A percentile compares a stretch with the other conserved stretches of the same genome.
phyloP scores from a whole-genome alignment of 2,888 invertebrate genomes.

The Tenthredo scrophulariae region DNA sequence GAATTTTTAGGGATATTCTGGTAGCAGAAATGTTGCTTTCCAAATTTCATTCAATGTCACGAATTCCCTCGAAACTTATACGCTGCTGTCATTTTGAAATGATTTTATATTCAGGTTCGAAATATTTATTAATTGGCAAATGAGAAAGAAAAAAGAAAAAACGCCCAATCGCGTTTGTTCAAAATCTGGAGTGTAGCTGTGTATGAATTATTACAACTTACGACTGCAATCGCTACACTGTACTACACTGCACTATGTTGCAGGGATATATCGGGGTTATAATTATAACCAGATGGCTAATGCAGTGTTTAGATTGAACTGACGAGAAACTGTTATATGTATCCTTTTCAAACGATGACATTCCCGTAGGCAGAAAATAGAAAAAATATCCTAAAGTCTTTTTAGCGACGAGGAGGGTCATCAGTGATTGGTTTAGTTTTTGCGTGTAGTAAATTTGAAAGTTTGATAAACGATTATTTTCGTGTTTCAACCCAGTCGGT shows the following conservation, averaged over 20 bases:
- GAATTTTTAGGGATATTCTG: neutral
- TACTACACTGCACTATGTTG: neutral
- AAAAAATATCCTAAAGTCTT: neutral
- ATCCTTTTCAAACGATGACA: slow-evolving; percentile 31
- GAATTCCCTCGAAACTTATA: neutral
- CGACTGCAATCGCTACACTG: neutral
- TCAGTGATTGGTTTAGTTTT: neutral
- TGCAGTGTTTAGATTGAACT: slow-evolving; percentile 35
- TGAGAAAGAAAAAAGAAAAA: neutral
- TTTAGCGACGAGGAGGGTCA: neutral
- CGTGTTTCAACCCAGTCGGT: neutral
- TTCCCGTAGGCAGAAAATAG: neutral
- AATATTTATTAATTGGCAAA: neutral
- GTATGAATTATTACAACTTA: slow-evolving; percentile 10
- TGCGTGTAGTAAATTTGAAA: neutral
- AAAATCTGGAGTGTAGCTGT: neutral
- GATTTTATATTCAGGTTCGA: neutral
- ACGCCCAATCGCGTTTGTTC: neutral
- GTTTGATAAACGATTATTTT: neutral
- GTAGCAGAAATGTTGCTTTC: too few species aligned
- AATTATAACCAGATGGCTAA: slow-evolving; percentile 46
- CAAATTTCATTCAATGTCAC: too few species aligned
- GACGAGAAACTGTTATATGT: slow-evolving; percentile 12
- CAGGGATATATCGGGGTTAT: neutral
- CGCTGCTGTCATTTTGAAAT: neutral